Evolutionary conservation across 1,140 invertebrate species (phyloP).

Genomic region (Sycophaga agraensis): DNA sequence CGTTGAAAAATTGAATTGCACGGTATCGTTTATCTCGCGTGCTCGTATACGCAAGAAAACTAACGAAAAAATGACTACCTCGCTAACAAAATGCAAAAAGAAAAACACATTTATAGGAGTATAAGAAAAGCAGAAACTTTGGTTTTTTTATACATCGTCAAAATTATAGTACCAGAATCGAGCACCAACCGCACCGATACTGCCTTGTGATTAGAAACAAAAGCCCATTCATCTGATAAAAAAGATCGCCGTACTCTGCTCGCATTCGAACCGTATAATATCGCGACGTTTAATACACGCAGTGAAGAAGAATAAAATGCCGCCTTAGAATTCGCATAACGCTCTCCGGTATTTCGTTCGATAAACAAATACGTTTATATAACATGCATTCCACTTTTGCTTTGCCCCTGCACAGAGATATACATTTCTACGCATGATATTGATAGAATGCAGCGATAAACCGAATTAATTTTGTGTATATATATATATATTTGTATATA

Average conservation of each 20-base stretch:
- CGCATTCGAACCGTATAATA: too few relatives aligned
- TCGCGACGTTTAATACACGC: too few relatives aligned
- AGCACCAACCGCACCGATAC: too few relatives aligned
- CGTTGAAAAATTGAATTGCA: constrained; percentile 23
- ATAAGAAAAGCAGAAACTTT: constrained; percentile 25
- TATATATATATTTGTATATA: not conserved
- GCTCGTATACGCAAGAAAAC: not conserved
- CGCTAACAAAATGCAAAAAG: constrained; percentile 5
- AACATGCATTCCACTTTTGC: too few relatives aligned
- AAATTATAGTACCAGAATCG: not conserved
- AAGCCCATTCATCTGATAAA: too few relatives aligned
- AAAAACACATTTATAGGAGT: not conserved
- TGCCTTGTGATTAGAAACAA: too few relatives aligned
- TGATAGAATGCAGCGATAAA: constrained; percentile 39
- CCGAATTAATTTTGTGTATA: constrained; percentile 23
- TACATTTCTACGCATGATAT: constrained; percentile 35
- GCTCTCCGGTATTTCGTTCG: too few relatives aligned
- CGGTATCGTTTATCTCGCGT: not conserved
- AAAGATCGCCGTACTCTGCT: too few relatives aligned
- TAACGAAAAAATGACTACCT: not conserved
- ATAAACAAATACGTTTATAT: too few relatives aligned
- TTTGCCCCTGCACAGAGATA: constrained; percentile 15
- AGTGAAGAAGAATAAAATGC: too few relatives aligned
- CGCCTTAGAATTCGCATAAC: too few relatives aligned
- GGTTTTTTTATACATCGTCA: constrained; percentile 18